phyloP scores from a whole-genome alignment of 2,888 invertebrate genomes.

The Drosophila bunnanda region DNA sequence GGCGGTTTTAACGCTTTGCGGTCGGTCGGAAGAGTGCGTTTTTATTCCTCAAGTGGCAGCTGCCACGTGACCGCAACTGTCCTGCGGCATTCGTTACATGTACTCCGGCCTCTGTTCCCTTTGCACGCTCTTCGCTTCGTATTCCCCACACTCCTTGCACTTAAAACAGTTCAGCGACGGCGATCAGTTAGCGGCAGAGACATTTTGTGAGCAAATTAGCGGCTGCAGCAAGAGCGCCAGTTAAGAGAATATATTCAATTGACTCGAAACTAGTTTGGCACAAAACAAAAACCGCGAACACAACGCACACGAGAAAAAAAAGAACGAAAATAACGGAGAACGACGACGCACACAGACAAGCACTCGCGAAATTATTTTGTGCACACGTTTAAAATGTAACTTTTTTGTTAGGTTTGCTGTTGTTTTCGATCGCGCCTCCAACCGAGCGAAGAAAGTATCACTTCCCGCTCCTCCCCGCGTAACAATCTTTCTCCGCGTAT shows the following conservation, averaged over 20 bases:
- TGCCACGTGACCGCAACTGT: slow-evolving; percentile 44
- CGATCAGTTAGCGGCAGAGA: slow-evolving; percentile 38
- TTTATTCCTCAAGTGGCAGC: slow-evolving; percentile 24
- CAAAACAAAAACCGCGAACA: slow-evolving; percentile 68
- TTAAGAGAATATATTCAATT: slow-evolving; percentile 62
- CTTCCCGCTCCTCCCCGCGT: slow-evolving; percentile 3
- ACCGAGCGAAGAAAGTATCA: slow-evolving; percentile 26
- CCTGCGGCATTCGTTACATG: slow-evolving; percentile 22
- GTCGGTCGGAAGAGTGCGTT: background rate
- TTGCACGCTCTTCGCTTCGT: background rate
- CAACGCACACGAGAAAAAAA: slow-evolving; percentile 25
- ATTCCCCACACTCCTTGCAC: slow-evolving; percentile 1
- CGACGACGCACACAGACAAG: background rate
- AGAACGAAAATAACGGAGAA: slow-evolving; percentile 12
- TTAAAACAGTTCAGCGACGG: slow-evolving; percentile 33
- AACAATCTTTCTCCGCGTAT: background rate
- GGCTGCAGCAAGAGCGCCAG: slow-evolving; percentile 25
- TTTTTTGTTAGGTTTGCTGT: slow-evolving; percentile 17
- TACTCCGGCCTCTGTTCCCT: background rate
- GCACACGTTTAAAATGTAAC: slow-evolving; percentile 60
- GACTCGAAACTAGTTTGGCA: slow-evolving; percentile 73
- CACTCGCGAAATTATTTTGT: slow-evolving; percentile 58
- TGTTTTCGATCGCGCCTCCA: slow-evolving; percentile 22
- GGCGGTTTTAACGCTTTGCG: slow-evolving; percentile 32
- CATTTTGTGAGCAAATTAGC: slow-evolving; percentile 61